Conservation (phyloP, 2,113 vertebrate species). For the Myocastor coypus region DNA sequence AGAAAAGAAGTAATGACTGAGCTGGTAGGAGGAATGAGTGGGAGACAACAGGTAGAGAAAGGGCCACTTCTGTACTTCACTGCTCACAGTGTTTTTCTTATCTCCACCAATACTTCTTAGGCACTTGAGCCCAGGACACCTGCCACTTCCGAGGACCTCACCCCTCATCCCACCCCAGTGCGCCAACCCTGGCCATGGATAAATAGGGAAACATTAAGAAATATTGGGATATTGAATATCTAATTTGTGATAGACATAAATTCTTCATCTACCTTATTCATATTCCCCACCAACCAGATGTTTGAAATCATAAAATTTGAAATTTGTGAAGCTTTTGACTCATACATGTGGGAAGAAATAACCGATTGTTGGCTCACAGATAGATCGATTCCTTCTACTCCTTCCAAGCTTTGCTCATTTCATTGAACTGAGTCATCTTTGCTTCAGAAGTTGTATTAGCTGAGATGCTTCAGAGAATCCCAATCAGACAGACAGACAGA, state of each 20-base stretch:
- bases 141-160: neutral
- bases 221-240: neutral
- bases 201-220: neutral
- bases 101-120: neutral
- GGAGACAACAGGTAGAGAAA: neutral
- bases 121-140: neutral
- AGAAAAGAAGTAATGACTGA: neutral
- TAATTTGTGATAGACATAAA: neutral
- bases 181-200: neutral
- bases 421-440: neutral
- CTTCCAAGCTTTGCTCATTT: neutral
- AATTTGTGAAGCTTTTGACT: neutral
- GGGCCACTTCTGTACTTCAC: neutral
- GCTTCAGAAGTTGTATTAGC: neutral
- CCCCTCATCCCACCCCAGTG: too few relatives aligned
- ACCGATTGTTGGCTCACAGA: neutral
- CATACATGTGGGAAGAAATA: neutral
- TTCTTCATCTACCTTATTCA: neutral
- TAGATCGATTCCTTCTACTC: neutral
- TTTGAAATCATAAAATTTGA: neutral
- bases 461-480: neutral
- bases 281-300: neutral
- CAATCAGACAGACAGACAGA: neutral
- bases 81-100: neutral
- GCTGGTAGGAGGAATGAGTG: neutral